phyloP scores from a whole-genome alignment of 2,888 invertebrate species.

The Adelphocoris suturalis region DNA sequence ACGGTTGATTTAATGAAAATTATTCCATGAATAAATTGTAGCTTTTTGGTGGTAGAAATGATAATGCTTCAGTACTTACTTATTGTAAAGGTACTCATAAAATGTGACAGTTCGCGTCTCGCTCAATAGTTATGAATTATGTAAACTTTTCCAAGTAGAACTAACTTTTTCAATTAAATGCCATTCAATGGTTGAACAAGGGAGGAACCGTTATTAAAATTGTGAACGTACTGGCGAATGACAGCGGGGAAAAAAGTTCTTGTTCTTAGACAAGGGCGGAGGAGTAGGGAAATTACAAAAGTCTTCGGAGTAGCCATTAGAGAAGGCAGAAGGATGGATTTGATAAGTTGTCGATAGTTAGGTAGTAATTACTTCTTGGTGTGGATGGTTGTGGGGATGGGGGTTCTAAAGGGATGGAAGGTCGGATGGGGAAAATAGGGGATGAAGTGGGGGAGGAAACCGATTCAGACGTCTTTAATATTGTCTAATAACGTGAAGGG shows the following conservation, averaged over 20 bases:
- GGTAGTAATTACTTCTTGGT: conserved; percentile 51
- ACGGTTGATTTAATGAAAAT: no score
- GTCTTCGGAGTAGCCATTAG: not conserved
- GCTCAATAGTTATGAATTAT: not conserved
- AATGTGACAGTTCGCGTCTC: not conserved
- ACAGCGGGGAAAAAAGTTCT: conserved; percentile 31
- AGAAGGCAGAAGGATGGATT: not conserved
- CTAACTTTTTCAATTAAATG: conserved; percentile 51
- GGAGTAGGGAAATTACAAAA: conserved; percentile 33
- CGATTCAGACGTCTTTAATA: conserved; percentile 56
- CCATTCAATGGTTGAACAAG: not conserved
- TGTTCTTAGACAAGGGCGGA: not conserved
- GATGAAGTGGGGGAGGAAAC: conserved; percentile 7
- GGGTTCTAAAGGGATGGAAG: conserved; percentile 7
- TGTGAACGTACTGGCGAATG: conserved; percentile 16
- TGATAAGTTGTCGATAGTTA: conserved; percentile 52
- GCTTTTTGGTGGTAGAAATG: no score
- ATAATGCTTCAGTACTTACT: no score
- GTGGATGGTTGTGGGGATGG: conserved; percentile 22
- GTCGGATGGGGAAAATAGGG: no score
- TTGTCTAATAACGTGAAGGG: conserved; percentile 56
- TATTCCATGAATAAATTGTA: no score
- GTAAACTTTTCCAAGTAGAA: not conserved
- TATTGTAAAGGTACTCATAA: no score
- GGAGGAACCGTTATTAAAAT: conserved; percentile 36